Base-by-base conservation (phyloP, 2,797 vertebrate genomes). In the Clarias pachynema region DNA sequence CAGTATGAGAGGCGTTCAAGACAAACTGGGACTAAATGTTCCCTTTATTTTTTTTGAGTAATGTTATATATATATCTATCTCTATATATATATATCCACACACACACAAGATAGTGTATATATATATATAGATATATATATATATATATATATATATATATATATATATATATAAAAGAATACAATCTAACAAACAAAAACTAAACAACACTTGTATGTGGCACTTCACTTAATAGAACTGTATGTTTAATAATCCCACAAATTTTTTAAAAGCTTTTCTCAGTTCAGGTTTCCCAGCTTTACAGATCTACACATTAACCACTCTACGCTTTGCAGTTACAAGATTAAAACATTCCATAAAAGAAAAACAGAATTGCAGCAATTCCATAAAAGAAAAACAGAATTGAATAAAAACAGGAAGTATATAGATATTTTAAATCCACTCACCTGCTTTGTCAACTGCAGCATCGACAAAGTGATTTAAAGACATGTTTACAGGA, bases 401-500 rank as follows among this genome's bases (percentile, higher is more conserved):
- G 6, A 6, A 24, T 24, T 10, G 34, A 34, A 29, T 18, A 75
- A 5, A 56, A 75, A 56, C 1, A 20, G 44, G 44, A 49, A 49
- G 44, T 49, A 49, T 49, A 49, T 49, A 49, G 10, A 49, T 49
- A 49, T 49, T 49, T 49, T 3, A n/a, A 65, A 80, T 24, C 18
- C 66, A 88, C 90, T 90, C 40, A 92, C 91, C 90, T 73, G 85
- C 89, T 82, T 87, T 85, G 68, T 91, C 91, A 40, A 92, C 91
- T 12, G 86, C 89, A 70, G 86, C 37, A 44, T 92, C 90, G 22
- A 92, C 79, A 22, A 90, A 60, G 31, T 12, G 2, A 60, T 84
- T 86, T 8, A 82, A 0, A 72, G 49, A 59, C 82, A 59, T 80
- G 37, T 75, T 66, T 29, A 56, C 29, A 22, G 59, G 5, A 62